These are phyloP conservation scores for Eulemur albifrons DNA, from an alignment of 2,797 vertebrate species.

Conservation along the genomic window DNA sequence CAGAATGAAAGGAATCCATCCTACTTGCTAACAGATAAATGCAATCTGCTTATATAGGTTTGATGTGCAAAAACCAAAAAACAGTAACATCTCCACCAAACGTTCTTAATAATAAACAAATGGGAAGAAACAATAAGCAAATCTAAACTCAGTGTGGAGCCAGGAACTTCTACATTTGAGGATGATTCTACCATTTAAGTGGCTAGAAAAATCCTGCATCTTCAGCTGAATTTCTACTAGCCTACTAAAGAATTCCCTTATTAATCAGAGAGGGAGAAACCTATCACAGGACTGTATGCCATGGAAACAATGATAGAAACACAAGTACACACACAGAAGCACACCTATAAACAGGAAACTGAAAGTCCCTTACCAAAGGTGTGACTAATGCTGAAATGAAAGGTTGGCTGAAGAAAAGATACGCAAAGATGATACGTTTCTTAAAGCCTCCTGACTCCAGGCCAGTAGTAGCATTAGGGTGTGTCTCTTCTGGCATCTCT, in stretches of 20 bases:
- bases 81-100: not conserved
- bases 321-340: not conserved
- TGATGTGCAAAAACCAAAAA: conserved; percentile 68
- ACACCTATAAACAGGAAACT: not conserved
- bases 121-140: conserved; percentile 24
- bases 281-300: not conserved
- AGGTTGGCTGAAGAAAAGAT: not conserved
- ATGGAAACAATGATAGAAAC: not conserved
- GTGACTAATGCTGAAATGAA: not conserved
- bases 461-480: not conserved
- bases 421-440: not conserved
- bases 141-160: conserved; percentile 25
- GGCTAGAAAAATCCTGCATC: conserved; percentile 28
- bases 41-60: conserved; percentile 18
- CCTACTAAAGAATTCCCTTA: not conserved
- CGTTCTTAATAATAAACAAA: conserved; percentile 38
- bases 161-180: conserved; percentile 56
- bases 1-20: conserved; percentile 59
- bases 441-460: not conserved
- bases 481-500: not conserved
- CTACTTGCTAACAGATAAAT: conserved; percentile 63
- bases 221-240: not conserved
- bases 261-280: not conserved
- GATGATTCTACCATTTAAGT: conserved; percentile 51
- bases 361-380: not conserved